Conservation (phyloP, 2,888 invertebrate genomes). For the Vanessa cardui region DNA sequence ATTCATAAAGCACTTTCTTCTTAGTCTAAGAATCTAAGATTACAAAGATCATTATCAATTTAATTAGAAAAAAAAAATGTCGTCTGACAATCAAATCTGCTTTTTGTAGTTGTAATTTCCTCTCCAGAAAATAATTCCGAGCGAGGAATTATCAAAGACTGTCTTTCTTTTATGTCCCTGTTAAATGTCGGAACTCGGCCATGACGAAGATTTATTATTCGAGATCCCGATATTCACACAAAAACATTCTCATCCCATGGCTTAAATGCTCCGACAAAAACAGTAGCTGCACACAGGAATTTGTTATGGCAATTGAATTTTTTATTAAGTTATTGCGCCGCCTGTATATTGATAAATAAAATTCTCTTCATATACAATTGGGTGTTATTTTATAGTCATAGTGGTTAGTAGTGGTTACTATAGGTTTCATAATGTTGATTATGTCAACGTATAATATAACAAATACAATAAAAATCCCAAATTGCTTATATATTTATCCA, state of each 20-base stretch:
- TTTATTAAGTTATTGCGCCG: slow-evolving; percentile 14
- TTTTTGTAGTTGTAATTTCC: slow-evolving; percentile 30
- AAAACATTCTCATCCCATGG: slow-evolving; percentile 30
- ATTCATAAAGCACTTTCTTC: neutral
- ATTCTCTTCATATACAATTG: neutral
- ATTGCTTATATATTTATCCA: too few species aligned
- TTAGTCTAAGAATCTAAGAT: neutral
- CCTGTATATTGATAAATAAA: slow-evolving; percentile 1
- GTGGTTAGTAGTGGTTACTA: too few species aligned
- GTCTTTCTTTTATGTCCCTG: slow-evolving; percentile 38
- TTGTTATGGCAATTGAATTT: slow-evolving; percentile 27
- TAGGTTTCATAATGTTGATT: neutral
- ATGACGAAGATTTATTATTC: slow-evolving; percentile 38
- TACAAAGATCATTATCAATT: slow-evolving; percentile 21
- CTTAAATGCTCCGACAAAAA: slow-evolving; percentile 20
- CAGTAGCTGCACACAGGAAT: slow-evolving; percentile 26
- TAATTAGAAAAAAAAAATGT: slow-evolving; percentile 25
- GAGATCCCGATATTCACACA: slow-evolving; percentile 29
- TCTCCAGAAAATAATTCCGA: slow-evolving; percentile 28
- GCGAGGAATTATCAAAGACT: slow-evolving; percentile 34
- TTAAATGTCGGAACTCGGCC: slow-evolving; percentile 38
- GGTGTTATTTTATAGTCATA: too few species aligned
- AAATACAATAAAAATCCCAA: too few species aligned
- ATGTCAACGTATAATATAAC: neutral
- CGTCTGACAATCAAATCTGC: slow-evolving; percentile 23